Evolutionary conservation across 2,113 vertebrate species (phyloP), one percentile per base, ranked within the genome.

Genomic region (Leiothrix lutea): DNA sequence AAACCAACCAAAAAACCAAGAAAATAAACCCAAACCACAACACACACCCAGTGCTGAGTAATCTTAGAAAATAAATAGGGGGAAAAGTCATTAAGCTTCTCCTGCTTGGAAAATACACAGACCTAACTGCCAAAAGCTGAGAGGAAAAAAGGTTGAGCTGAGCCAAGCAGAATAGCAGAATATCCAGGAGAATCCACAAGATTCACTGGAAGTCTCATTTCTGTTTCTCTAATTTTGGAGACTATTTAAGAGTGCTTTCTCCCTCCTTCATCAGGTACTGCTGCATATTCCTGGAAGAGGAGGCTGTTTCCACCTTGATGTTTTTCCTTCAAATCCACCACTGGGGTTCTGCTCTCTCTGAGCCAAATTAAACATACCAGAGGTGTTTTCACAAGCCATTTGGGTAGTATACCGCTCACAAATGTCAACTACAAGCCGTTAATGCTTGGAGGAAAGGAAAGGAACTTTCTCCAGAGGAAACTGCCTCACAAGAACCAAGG

Each of bases 311-410:
- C 67, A n/a, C 16, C 11, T 77, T 22, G 15, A 48, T 45, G 22
- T 35, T 88, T 85, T 88, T 36, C 31, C 38, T 79, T 65, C 48
- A 74, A 25, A 64, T 69, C 24, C 57, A 85, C 20, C 12, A 65
- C 20, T 17, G 28, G n/a, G 11, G 17, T 80, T 88, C 44, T 72
- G 28, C 65, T 87, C 50, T 61, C 88, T 74, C 36, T 23, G 29
- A 56, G 89, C 45, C 71, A 95, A 77, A 45, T 44, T 44, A 94
- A 94, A 90, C 73, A 91, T 48, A 91, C 40, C 81, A 95, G 36
- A 61, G 25, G 31, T 19, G 4, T 71, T 90, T 93, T 50, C 58
- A 65, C 11, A 69, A 86, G 25, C 42, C 50, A 17, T 53, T 65
- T 83, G 26, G 16, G 15, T 14, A 61, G 58, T 35, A 47, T 10